phyloP scores from a whole-genome alignment of 2,888 invertebrate genomes.

The Pyrochroa serraticornis region DNA sequence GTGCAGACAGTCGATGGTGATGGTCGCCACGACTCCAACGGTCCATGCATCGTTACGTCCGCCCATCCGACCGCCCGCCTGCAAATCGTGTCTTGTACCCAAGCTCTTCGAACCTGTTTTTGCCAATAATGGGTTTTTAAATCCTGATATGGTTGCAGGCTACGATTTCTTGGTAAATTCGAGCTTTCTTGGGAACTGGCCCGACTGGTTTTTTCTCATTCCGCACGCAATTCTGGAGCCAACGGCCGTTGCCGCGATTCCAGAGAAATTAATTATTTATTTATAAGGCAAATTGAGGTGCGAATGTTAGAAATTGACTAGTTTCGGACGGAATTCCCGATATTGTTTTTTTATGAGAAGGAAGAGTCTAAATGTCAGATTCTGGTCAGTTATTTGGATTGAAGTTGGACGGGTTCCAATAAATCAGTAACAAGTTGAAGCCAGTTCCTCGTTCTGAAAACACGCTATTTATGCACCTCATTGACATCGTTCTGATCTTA shows the following conservation, averaged over 20 bases:
- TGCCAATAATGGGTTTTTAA: slow-evolving; percentile 42
- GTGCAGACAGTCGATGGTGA: slow-evolving; percentile 7
- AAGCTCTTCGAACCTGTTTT: slow-evolving; percentile 32
- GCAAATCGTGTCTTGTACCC: slow-evolving; percentile 21
- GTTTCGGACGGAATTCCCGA: too few species aligned
- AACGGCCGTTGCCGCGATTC: slow-evolving; percentile 13
- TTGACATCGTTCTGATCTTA: too few species aligned
- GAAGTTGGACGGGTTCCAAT: too few species aligned
- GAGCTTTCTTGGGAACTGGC: slow-evolving; percentile 31
- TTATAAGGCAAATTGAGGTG: slow-evolving; percentile 10
- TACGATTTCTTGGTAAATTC: slow-evolving; percentile 39
- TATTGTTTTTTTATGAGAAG: too few species aligned
- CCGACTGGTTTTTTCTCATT: slow-evolving; percentile 22
- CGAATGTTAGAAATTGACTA: too few species aligned
- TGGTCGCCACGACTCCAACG: too few species aligned
- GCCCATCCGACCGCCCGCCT: slow-evolving; percentile 8
- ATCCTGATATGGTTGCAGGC: slow-evolving; percentile 42
- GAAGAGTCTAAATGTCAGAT: too few species aligned
- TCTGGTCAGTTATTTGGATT: too few species aligned
- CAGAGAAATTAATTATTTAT: slow-evolving; percentile 16
- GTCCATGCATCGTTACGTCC: neutral
- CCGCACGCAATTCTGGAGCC: slow-evolving; percentile 8
- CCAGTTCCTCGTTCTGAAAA: too few species aligned
- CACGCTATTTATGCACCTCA: too few species aligned
- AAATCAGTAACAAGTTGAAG: too few species aligned